These are phyloP conservation scores for Xestia sexstrigata DNA, from an alignment of 2,888 invertebrate genomes.

Conservation along the genomic window DNA sequence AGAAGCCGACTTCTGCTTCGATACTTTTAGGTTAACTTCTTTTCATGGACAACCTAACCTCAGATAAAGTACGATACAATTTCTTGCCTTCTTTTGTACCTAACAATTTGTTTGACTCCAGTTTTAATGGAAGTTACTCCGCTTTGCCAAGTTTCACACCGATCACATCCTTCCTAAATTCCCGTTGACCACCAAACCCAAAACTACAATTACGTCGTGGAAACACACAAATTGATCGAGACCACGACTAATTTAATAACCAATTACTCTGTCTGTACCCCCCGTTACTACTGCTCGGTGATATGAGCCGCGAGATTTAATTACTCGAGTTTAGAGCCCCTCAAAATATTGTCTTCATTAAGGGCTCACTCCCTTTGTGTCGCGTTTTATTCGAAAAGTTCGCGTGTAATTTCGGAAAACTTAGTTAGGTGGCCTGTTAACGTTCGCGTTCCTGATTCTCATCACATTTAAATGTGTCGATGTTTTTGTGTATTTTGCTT, in stretches of 20 bases:
- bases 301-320: conserved; percentile 84
- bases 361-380: conserved; percentile 82
- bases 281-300: conserved; percentile 59
- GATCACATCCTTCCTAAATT: conserved; percentile 13
- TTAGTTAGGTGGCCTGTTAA: conserved; percentile 83
- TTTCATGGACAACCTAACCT: conserved; percentile 7
- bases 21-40: conserved; percentile 14
- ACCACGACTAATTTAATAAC: conserved; percentile 78
- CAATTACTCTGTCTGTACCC: conserved; percentile 74
- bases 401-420: conserved; percentile 83
- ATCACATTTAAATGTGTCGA: conserved; percentile 65
- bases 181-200: conserved; percentile 17
- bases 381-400: conserved; percentile 89
- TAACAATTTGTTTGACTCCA: background rate
- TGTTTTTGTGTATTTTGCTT: conserved; percentile 45
- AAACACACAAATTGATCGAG: conserved; percentile 74
- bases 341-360: conserved; percentile 89
- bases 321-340: conserved; percentile 81
- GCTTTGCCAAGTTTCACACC: background rate
- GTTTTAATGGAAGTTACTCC: background rate
- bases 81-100: too few species aligned
- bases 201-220: conserved; percentile 64
- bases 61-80: background rate
- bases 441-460: conserved; percentile 78
- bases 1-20: background rate